These are phyloP conservation scores for Deilephila elpenor DNA, from an alignment of 2,888 invertebrate genomes.

Conservation along the genomic window DNA sequence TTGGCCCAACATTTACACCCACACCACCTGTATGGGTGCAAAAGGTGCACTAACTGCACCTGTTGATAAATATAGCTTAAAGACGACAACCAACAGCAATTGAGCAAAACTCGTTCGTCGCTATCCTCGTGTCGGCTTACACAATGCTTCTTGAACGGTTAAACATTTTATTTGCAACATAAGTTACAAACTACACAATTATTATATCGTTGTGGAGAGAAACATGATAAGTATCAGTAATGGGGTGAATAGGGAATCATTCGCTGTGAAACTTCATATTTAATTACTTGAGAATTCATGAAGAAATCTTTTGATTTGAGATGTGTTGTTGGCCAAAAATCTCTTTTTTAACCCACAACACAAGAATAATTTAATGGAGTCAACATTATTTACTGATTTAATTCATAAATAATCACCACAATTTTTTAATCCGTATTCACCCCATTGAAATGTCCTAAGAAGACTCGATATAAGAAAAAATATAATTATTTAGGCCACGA, in stretches of 20 bases:
- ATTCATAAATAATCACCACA: no score
- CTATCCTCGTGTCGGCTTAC: not conserved
- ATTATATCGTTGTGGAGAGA: not conserved
- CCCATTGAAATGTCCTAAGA: not conserved
- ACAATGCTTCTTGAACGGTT: not conserved
- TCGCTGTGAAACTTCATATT: not conserved
- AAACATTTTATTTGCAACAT: not conserved
- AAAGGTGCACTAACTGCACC: not conserved
- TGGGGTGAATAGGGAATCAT: not conserved
- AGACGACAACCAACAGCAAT: not conserved
- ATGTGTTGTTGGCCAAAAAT: no score
- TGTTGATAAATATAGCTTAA: not conserved
- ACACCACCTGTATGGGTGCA: not conserved
- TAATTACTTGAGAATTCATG: no score
- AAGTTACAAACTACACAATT: not conserved
- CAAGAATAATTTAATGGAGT: no score
- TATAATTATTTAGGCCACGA: not conserved
- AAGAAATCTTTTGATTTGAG: no score
- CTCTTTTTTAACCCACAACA: no score
- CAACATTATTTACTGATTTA: no score
- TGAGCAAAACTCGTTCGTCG: conserved; percentile 2
- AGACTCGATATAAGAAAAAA: not conserved
- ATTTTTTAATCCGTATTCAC: not conserved
- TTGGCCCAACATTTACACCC: no score
- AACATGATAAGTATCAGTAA: not conserved